These are phyloP conservation scores for Myocastor coypus DNA, from an alignment of 2,113 vertebrate genomes.

Conservation along the genomic window DNA sequence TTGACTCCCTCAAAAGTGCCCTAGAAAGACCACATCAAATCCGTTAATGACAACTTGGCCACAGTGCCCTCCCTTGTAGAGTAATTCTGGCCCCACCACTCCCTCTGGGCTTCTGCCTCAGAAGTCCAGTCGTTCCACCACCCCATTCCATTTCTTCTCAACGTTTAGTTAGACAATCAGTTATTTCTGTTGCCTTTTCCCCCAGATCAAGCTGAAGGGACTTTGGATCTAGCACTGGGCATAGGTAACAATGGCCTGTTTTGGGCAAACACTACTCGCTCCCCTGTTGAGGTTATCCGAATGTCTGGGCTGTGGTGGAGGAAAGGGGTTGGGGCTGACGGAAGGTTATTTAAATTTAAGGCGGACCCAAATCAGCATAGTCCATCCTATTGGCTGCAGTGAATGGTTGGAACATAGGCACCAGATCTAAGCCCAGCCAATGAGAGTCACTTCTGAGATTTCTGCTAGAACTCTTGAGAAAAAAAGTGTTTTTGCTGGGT, in stretches of 20 bases:
- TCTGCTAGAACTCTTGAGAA: background rate
- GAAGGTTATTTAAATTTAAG: background rate
- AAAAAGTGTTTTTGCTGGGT: background rate
- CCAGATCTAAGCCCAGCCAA: background rate
- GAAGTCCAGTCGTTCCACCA: background rate
- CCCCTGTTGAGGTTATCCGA: no score
- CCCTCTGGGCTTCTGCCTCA: background rate
- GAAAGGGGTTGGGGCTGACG: background rate
- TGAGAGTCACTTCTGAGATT: slow-evolving; percentile 15
- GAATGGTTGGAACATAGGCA: background rate
- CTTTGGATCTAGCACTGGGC: background rate
- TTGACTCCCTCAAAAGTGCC: background rate
- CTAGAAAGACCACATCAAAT: fast-evolving
- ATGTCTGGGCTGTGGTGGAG: background rate
- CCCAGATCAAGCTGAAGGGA: background rate
- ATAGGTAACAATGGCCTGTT: background rate
- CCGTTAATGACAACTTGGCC: fast-evolving
- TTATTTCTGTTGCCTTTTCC: background rate
- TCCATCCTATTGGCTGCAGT: no score
- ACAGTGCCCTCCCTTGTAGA: background rate
- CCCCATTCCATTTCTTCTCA: background rate
- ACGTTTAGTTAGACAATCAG: background rate
- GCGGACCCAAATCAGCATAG: background rate
- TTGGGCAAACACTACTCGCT: background rate
- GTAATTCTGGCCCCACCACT: no score